Conservation (phyloP, 2,888 invertebrate genomes). For the Anoplius nigerrimus region DNA sequence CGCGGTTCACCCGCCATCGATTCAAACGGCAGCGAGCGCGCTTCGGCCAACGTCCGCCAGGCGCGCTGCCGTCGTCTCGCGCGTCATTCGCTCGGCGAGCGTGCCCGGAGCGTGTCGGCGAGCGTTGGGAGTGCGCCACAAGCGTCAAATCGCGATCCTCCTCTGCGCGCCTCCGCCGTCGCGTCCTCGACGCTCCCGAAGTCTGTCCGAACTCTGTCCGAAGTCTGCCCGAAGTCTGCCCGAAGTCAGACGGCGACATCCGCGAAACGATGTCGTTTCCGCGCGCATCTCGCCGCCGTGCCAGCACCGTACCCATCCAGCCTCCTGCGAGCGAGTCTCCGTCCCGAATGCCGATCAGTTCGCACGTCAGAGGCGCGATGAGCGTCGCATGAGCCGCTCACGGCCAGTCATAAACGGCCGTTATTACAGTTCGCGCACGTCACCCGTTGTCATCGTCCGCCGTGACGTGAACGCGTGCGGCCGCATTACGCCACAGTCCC, state of each 20-base stretch:
- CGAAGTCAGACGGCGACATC: conserved; percentile 23
- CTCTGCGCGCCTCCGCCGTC: conserved; percentile 12
- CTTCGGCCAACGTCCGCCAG: too few relatives aligned
- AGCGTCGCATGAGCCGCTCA: too few relatives aligned
- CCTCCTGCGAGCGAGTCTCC: background rate
- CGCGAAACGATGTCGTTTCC: conserved; percentile 23
- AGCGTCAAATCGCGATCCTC: conserved; percentile 8
- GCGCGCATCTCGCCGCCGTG: conserved; percentile 11
- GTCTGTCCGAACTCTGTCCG: too few relatives aligned
- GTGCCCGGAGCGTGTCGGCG: conserved; percentile 1
- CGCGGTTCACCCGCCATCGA: too few relatives aligned
- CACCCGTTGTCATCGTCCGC: too few relatives aligned
- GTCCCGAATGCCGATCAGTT: background rate
- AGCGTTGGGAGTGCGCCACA: background rate
- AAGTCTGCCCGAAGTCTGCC: conserved; percentile 20
- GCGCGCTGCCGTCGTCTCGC: too few relatives aligned
- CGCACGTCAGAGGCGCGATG: too few relatives aligned
- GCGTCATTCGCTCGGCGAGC: too few relatives aligned
- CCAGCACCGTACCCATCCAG: conserved; percentile 3
- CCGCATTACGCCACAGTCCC: background rate
- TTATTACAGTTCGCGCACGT: too few relatives aligned
- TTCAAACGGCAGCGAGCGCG: too few relatives aligned
- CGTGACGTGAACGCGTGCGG: too few relatives aligned
- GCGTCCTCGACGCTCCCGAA: conserved; percentile 11
- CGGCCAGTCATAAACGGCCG: too few relatives aligned